phyloP scores from a whole-genome alignment of 1,140 invertebrate genomes.

The Oppia nitens region DNA sequence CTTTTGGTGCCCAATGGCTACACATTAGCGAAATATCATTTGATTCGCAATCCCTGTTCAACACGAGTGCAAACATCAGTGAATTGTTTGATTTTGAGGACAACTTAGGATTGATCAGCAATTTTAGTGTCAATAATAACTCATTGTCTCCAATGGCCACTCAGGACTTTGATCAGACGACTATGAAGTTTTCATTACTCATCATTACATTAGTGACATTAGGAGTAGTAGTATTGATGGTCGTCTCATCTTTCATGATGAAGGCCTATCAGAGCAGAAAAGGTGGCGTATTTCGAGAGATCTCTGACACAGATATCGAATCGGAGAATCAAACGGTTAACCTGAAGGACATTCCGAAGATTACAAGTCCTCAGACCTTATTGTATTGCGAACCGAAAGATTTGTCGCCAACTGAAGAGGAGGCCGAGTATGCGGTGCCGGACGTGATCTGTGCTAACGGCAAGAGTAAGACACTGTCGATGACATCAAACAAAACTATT shows the following conservation, averaged over 20 bases:
- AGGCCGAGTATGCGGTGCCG: conserved; percentile 10
- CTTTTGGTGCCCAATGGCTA: conserved; percentile 68
- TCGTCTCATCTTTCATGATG: neutral
- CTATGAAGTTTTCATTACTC: neutral
- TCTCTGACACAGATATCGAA: conserved; percentile 9
- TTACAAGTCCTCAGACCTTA: neutral
- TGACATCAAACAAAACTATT: no score
- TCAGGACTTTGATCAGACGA: neutral
- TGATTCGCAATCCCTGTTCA: neutral
- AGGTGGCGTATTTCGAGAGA: conserved; percentile 3
- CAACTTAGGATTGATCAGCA: neutral
- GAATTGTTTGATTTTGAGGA: neutral
- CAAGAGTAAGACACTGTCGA: neutral
- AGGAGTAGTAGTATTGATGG: neutral
- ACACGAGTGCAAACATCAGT: neutral
- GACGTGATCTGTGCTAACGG: neutral
- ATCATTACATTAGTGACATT: neutral
- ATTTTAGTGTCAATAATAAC: neutral
- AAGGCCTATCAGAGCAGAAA: neutral
- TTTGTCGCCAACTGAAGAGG: conserved; percentile 1
- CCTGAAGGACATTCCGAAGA: conserved; percentile 9
- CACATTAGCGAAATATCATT: conserved; percentile 61
- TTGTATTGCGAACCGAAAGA: conserved; percentile 12
- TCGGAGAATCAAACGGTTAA: conserved; percentile 7
- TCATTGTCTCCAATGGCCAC: neutral